Percentiles rank a stretch among this genome's conserved stretches.
These are phyloP conservation scores for Brachionus rotundiformis DNA, from an alignment of 1,140 invertebrate species.

Conservation along the genomic window DNA sequence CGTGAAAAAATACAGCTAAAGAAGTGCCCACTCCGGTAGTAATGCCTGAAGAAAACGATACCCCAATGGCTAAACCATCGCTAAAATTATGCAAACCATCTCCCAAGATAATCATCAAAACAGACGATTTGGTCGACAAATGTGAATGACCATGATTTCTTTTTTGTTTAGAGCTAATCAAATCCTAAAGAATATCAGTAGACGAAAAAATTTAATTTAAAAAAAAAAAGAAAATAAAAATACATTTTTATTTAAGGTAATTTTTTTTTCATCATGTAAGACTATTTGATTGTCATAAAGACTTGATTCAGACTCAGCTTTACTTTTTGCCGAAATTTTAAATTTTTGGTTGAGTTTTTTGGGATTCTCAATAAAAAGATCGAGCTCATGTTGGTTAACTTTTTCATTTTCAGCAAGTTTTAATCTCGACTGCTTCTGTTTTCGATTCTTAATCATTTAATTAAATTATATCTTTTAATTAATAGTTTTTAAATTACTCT, in stretches of 20 bases:
- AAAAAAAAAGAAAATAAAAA: neutral
- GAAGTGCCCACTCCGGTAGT: constrained; percentile 55
- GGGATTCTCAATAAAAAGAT: neutral
- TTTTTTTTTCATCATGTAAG: neutral
- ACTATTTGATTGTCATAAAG: constrained; percentile 14
- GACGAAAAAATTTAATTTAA: neutral
- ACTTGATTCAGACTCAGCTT: constrained; percentile 13
- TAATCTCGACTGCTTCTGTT: neutral
- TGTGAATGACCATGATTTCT: constrained; percentile 20
- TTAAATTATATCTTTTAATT: too few species aligned
- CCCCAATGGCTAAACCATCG: constrained; percentile 57
- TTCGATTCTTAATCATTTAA: neutral
- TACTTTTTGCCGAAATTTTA: neutral
- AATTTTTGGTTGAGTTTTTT: neutral
- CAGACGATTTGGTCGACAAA: neutral
- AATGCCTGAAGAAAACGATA: constrained; percentile 54
- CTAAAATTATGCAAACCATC: constrained; percentile 61
- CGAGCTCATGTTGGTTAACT: neutral
- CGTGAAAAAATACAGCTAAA: constrained; percentile 57
- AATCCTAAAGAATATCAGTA: neutral
- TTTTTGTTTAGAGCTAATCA: neutral
- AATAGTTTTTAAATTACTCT: constrained; percentile 3
- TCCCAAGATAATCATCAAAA: constrained; percentile 57
- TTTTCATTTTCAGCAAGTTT: neutral
- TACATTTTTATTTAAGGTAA: neutral